Evolutionary conservation across 1,140 invertebrate genomes (phyloP).

Genomic region (Colletes gigas): DNA sequence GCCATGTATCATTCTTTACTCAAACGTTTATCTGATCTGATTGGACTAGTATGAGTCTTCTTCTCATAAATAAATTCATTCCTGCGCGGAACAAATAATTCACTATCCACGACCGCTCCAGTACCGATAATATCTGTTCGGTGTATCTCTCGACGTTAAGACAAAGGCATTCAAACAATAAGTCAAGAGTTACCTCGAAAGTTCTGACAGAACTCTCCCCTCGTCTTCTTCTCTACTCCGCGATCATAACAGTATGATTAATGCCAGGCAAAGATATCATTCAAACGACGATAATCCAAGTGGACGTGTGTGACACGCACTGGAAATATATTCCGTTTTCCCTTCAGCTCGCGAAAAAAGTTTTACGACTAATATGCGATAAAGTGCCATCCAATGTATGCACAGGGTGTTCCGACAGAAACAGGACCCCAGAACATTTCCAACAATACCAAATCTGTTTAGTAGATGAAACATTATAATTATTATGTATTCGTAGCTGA

Average conservation of each 20-base stretch:
- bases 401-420: too few species aligned
- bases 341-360: slow-evolving; percentile 53
- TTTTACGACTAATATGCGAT: slow-evolving; percentile 73
- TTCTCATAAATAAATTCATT: background rate
- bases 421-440: too few species aligned
- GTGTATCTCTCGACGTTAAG: background rate
- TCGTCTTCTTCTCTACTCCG: background rate
- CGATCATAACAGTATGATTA: slow-evolving; percentile 30
- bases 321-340: slow-evolving; percentile 58
- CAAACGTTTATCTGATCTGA: background rate
- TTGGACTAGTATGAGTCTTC: background rate
- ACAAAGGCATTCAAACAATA: background rate
- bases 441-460: too few species aligned
- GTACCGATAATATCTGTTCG: background rate
- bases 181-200: background rate
- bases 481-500: too few species aligned
- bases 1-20: background rate
- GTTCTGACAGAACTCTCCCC: background rate
- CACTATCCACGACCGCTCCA: background rate
- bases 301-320: slow-evolving; percentile 54
- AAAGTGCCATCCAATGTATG: slow-evolving; percentile 71
- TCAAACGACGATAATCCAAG: slow-evolving; percentile 53
- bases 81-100: background rate
- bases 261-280: slow-evolving; percentile 19
- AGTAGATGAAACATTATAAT: too few species aligned